Base-by-base conservation (phyloP, 2,113 vertebrate species). In the Sphaerodactylus townsendi region DNA sequence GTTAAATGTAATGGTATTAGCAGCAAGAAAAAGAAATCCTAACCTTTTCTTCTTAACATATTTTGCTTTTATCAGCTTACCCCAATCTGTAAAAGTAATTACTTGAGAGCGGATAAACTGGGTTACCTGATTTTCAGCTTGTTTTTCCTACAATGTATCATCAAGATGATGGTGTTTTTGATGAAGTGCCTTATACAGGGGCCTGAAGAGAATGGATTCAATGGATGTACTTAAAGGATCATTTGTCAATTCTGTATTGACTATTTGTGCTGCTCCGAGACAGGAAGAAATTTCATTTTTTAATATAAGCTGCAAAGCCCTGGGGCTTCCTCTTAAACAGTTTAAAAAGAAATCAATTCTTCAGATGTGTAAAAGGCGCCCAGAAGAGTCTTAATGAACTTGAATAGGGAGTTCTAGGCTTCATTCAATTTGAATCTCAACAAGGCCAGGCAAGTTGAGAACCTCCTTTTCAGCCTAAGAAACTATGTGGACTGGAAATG, bases 271-370 rank as follows among this genome's bases (percentile, higher is more conserved):
- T 75, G 85, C 93, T 94, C 77, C 46, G 62, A 92, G 93, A 93
- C 86, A 90, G 90, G 92, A 93, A 93, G 86, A 70, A 72, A 88
- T 94, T 95, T 93, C 93, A 89, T 92, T 95, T 95, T 95, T 85
- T 3, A 71, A 94, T 90, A 91, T 90, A 91, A 93, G 87, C 92
- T 91, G 65, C 83, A 84, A 92, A 92, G 90, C 92, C 92, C 90
- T 0, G 1, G 81, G 90, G 94, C 88, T 64, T 64, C 74, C 41
- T 90, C 90, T 91, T 93, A 85, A 91, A 89, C 73, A 84, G 79
- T 92, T 93, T 95, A 86, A 93, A 90, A 87, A 88, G 85, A 92
- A 94, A 95, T 95, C 94, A 90, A 82, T 94, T 94, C 23, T 95
- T 93, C 81, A 72, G 92, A 90, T 69, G 84, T 79, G 83, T 84